These are phyloP conservation scores for Nemotelus nigrinus DNA, from an alignment of 2,888 invertebrate species.

Conservation along the genomic window DNA sequence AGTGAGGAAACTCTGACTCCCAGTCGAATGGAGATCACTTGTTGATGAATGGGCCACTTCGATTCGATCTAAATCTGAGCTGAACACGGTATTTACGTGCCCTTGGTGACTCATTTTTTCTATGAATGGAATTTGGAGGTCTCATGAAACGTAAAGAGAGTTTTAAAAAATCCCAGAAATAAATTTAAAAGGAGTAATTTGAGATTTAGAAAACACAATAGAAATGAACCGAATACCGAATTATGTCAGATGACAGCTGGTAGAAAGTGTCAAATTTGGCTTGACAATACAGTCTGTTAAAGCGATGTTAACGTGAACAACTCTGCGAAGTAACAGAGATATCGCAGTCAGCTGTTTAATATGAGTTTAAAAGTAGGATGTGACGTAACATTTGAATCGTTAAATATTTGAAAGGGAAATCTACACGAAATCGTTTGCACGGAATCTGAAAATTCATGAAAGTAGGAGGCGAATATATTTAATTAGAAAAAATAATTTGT, in stretches of 20 bases:
- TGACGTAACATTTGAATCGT: too few relatives aligned
- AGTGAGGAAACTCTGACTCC: constrained; percentile 54
- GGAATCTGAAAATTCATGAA: too few relatives aligned
- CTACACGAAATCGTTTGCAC: too few relatives aligned
- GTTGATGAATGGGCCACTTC: constrained; percentile 54
- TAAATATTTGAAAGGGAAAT: too few relatives aligned
- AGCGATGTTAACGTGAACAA: not conserved
- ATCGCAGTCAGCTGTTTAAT: too few relatives aligned
- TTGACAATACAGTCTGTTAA: not conserved
- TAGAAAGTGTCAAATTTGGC: not conserved
- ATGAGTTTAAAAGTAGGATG: too few relatives aligned
- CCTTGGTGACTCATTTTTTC: constrained; percentile 50
- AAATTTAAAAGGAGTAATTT: not conserved
- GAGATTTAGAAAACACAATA: constrained; percentile 2
- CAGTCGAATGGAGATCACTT: constrained; percentile 54
- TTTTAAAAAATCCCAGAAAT: not conserved
- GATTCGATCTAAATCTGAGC: constrained; percentile 53
- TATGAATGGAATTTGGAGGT: not conserved
- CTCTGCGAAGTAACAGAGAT: too few relatives aligned
- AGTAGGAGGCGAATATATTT: too few relatives aligned
- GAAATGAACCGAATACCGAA: not conserved
- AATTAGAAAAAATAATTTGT: too few relatives aligned
- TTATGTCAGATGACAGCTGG: constrained; percentile 7
- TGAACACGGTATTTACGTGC: constrained; percentile 51
- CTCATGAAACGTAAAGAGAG: not conserved